A percentile compares a stretch with the other conserved stretches of the same genome.
phyloP scores from a whole-genome alignment of 2,113 vertebrate genomes.

The Arenaria interpres region DNA sequence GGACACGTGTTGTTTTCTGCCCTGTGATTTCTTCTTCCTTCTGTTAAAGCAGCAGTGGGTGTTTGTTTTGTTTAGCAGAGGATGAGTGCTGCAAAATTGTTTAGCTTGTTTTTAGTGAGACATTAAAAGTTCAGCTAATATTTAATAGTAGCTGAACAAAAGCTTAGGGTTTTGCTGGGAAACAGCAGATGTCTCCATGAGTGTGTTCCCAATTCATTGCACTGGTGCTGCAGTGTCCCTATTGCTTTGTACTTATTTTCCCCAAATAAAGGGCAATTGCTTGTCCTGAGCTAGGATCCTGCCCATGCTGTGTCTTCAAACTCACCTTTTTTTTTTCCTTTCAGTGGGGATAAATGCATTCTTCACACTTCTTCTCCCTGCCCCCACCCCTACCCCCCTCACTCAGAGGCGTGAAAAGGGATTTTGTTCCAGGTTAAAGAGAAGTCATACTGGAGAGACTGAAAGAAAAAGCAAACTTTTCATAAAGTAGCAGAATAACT shows the following conservation, averaged over 20 bases:
- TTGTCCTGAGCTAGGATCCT: background rate
- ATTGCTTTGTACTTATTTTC: background rate
- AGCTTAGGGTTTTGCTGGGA: background rate
- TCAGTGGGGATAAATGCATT: background rate
- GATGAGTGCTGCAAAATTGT: background rate
- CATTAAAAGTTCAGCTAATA: background rate
- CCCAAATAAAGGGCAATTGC: background rate
- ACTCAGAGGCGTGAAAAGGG: background rate
- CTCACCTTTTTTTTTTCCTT: background rate
- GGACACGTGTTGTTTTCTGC: background rate
- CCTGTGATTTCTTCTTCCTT: conserved; percentile 10
- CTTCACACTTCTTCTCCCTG: background rate
- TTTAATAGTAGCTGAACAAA: background rate
- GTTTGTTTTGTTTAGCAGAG: conserved; percentile 43
- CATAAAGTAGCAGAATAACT: background rate
- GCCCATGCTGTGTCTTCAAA: background rate
- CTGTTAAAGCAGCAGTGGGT: conserved; percentile 5
- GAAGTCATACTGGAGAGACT: background rate
- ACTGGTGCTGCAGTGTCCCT: background rate
- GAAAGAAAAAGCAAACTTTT: background rate
- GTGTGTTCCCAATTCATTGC: background rate
- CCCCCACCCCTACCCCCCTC: background rate
- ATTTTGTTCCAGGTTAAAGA: background rate
- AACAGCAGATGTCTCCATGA: background rate
- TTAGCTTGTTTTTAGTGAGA: background rate